A percentile compares a stretch with the other conserved stretches of the same genome.
phyloP scores from a whole-genome alignment of 2,113 vertebrate species.

The Verasper variegatus region DNA sequence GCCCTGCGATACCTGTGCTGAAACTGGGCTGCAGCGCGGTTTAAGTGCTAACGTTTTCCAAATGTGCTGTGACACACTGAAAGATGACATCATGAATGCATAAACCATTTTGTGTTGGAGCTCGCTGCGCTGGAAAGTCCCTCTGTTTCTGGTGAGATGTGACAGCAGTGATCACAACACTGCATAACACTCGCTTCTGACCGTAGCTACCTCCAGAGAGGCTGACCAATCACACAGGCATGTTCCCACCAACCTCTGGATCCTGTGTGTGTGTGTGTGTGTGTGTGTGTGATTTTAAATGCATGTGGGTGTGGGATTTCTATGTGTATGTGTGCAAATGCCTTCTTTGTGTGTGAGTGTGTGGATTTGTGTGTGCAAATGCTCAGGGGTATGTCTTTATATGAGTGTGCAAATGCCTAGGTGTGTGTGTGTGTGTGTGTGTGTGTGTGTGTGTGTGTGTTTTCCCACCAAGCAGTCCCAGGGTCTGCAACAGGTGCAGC shows the following conservation, averaged over 20 bases:
- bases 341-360: too few species aligned
- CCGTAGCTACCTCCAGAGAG: conserved; percentile 61
- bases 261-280: background rate
- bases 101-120: conserved; percentile 62
- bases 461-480: conserved; percentile 58
- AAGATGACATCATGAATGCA: conserved; percentile 74
- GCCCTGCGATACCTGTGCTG: conserved; percentile 47
- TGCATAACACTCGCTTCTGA: conserved; percentile 44
- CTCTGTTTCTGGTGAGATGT: conserved; percentile 59
- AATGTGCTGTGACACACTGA: conserved; percentile 69
- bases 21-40: conserved; percentile 26
- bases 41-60: conserved; percentile 72
- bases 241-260: conserved; percentile 59
- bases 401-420: conserved; percentile 1
- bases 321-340: background rate
- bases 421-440: background rate
- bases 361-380: background rate
- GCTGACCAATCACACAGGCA: conserved; percentile 50
- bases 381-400: background rate
- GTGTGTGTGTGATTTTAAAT: background rate
- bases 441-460: conserved; percentile 16
- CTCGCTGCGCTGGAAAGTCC: conserved; percentile 71
- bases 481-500: conserved; percentile 75
- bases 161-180: conserved; percentile 46
- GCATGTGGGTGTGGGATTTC: background rate